Base-by-base conservation (phyloP, 2,797 vertebrate species). In the Bovichtus diacanthus region DNA sequence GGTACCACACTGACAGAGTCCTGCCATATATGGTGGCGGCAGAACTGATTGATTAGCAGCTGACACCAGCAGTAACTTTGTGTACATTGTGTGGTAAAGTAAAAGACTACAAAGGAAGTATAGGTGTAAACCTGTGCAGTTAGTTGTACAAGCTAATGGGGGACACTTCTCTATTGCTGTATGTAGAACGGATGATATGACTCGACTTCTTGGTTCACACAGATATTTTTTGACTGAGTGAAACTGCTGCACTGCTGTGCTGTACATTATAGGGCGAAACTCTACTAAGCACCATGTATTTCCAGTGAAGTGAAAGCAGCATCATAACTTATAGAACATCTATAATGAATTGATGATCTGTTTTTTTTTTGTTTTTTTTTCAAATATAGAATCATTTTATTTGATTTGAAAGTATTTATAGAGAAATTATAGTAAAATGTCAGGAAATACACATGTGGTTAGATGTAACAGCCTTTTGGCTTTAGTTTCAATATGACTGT, bases 381-480 rank as follows among this genome's bases (percentile, higher is more conserved):
- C n/a, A n/a, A 27, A 44, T 9, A 1, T 31, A 23, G n/a, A 64
- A 49, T 50, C n/a, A 15, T 9, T 18, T 9, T 15, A 0, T 21
- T 51, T 31, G 13, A 21, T 55, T 39, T 38, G 6, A 46, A 46
- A 67, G 21, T 23, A 59, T 80, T 50, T 23, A 61, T 44, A 5
- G 10, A 74, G 54, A 83, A 66, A 78, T 47, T 5, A 41, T 55
- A 18, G 5, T n/a, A 27, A 51, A 70, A 50, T 18, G 54, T 9
- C 84, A 90, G 82, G 77, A 88, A 87, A 80, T 34, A 23, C 0
- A 50, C 12, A 27, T 76, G 73, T 74, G 78, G 61, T 80, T 74
- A 62, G 31, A 54, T 39, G 46, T 27, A 41, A 65, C 25, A 34
- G 0, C 6, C 21, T 46, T 13, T 15, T 64, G 39, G n/a, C 23